Conservation (phyloP, 2,113 vertebrate genomes). For the Eublepharis macularius region DNA sequence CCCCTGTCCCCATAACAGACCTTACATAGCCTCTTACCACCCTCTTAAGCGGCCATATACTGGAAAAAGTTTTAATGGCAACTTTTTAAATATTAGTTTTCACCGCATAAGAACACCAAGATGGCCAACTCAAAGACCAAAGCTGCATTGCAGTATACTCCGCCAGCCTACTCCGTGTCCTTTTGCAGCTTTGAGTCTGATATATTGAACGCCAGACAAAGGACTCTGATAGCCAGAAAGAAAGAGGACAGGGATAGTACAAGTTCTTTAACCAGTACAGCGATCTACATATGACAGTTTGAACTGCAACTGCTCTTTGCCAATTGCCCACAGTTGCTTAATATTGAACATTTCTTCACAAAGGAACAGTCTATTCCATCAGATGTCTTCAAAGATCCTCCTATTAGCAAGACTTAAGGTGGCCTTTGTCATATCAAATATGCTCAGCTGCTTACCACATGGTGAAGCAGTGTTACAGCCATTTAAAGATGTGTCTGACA, state of each 20-base stretch:
- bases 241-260: conserved; percentile 2
- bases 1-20: no score
- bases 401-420: conserved; percentile 69
- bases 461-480: conserved; percentile 70
- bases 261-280: conserved; percentile 34
- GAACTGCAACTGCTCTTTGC: conserved; percentile 9
- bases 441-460: conserved; percentile 76
- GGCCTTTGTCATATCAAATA: conserved; percentile 78
- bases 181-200: conserved; percentile 46
- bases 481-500: conserved; percentile 83
- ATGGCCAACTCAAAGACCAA: not conserved
- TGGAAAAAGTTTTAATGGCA: not conserved
- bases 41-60: conserved; percentile 16
- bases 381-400: conserved; percentile 54
- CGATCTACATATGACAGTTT: conserved; percentile 24
- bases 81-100: not conserved
- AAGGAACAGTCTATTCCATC: conserved; percentile 59
- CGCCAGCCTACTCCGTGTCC: conserved; percentile 20
- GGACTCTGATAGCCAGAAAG: conserved; percentile 4
- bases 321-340: not conserved
- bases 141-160: not conserved
- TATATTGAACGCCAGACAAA: conserved; percentile 43
- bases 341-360: not conserved
- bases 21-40: no score
- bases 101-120: not conserved